Evolutionary conservation across 2,113 vertebrate species (phyloP), one percentile per base, ranked within the genome.

Genomic region (Sakesphorus luctuosus): DNA sequence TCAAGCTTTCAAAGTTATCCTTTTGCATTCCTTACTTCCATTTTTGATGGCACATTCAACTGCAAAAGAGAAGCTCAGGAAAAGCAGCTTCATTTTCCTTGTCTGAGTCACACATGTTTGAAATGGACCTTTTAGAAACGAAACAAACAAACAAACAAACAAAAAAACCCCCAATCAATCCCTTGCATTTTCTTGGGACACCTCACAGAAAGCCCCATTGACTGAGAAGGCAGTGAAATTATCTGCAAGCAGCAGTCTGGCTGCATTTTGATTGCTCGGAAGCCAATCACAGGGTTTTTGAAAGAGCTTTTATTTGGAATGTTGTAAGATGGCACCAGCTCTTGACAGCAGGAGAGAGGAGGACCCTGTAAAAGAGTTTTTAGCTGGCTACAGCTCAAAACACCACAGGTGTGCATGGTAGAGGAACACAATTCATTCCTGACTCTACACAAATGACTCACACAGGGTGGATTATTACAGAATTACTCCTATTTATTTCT

Each of bases 21-120:
- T 28, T 17, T 53, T 47, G 7, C 28, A 49, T 77, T 87, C 49
- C 72, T 55, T 24, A 43, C 35, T 86, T 83, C 17, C 40, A 1
- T 20, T 61, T 75, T 68, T 79, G 17, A 67, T 52, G 59, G 40
- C 31, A 40, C 11, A n/a, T 62, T 56, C 28, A 53, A 3, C 16
- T 33, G 31, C 31, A 78, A 52, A 49, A 61, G 7, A 77, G 28
- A 88, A 11, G 13, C 21, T 44, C 29, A 62, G 67, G 40, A 58
- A 73, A 88, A 55, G 8, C 7, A 69, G 33, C 52, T n/a, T 36
- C 26, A 19, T 63, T 74, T 72, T 1, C 1, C 17, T 50, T 28
- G 11, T 24, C 58, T 35, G 19, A 58, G 10, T 26, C 69, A n/a
- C 5, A 5, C 11, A 16, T 0, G 0, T 24, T 20, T 49, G 58